Conservation (phyloP, 2,888 invertebrate genomes). For the Pteria penguin region DNA sequence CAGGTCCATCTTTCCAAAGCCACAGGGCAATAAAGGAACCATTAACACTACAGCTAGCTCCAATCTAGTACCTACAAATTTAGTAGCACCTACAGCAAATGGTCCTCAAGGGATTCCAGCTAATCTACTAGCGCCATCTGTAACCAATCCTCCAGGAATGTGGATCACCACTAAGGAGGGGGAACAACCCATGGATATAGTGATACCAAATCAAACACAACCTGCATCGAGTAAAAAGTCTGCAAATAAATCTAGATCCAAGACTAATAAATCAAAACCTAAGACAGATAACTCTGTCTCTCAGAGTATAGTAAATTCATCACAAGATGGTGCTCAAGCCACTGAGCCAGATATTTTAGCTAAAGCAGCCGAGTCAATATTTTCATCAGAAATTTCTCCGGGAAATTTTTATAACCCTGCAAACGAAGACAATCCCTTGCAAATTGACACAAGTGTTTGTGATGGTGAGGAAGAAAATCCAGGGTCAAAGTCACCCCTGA, state of each 20-base stretch:
- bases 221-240: constrained; percentile 1
- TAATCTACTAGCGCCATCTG: background rate
- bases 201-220: background rate
- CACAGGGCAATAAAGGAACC: constrained; percentile 31
- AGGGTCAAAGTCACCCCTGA: constrained; percentile 42
- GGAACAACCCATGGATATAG: constrained; percentile 11
- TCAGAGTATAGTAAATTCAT: background rate
- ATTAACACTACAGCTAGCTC: constrained; percentile 1
- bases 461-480: constrained; percentile 62
- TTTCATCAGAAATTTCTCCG: constrained; percentile 67
- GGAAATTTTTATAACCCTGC: constrained; percentile 73
- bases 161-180: constrained; percentile 27
- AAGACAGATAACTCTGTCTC: constrained; percentile 4
- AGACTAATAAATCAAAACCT: constrained; percentile 12
- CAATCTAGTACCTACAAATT: background rate
- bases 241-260: constrained; percentile 21
- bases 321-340: constrained; percentile 39
- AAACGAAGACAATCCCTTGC: constrained; percentile 73
- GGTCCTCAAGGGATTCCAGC: constrained; percentile 12
- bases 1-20: constrained; percentile 66
- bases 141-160: constrained; percentile 6
- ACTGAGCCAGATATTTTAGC: constrained; percentile 76
- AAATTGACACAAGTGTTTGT: constrained; percentile 73
- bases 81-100: constrained; percentile 10
- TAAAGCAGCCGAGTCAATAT: constrained; percentile 80